Percentiles rank a stretch among this genome's conserved stretches.
These are phyloP conservation scores for Cyprinodon tularosa DNA, from an alignment of 2,113 vertebrate genomes.

Conservation along the genomic window DNA sequence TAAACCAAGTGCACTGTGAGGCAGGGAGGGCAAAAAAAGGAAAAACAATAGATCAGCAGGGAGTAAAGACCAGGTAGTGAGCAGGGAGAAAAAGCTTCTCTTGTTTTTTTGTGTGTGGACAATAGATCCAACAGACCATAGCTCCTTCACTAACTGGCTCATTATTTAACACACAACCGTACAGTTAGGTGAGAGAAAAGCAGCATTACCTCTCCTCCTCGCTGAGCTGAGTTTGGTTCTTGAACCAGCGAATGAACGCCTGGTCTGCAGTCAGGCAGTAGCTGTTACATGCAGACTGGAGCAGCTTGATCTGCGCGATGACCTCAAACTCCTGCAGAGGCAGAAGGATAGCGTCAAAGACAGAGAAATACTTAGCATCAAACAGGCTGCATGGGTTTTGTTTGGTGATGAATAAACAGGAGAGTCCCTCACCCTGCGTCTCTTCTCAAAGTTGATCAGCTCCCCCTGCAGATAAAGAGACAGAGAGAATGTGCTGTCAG, in stretches of 20 bases:
- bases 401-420: neutral
- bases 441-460: conserved; percentile 96
- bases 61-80: conserved; percentile 24
- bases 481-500: conserved; percentile 63
- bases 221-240: conserved; percentile 81
- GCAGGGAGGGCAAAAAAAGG: neutral
- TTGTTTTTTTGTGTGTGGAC: conserved; percentile 37
- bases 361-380: neutral
- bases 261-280: conserved; percentile 87
- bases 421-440: conserved; percentile 85
- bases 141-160: conserved; percentile 27
- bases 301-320: conserved; percentile 93
- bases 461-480: conserved; percentile 81
- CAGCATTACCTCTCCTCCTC: conserved; percentile 90
- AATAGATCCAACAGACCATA: conserved; percentile 50
- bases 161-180: conserved; percentile 36
- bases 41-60: conserved; percentile 47
- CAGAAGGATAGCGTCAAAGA: neutral
- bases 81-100: conserved; percentile 29
- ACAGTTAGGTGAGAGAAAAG: neutral
- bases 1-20: neutral
- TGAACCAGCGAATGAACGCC: conserved; percentile 91
- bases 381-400: neutral
- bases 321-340: conserved; percentile 91
- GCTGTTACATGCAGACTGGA: conserved; percentile 94